Base-by-base conservation (phyloP, 1,140 invertebrate genomes). In the Euura saliciscinereae region DNA sequence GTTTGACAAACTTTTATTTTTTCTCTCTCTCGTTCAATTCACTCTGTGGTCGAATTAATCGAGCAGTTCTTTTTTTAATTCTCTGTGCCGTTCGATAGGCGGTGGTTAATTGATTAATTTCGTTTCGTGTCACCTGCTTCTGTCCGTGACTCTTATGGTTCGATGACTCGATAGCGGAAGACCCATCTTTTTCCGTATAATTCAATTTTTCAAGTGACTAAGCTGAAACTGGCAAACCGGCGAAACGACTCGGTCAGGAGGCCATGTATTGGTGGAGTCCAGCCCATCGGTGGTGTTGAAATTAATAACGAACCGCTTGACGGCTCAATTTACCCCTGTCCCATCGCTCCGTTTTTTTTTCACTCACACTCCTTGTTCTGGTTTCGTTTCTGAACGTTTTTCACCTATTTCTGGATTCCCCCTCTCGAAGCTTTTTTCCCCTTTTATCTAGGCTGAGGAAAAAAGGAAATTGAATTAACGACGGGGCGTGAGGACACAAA, bases 171-270 rank as follows among this genome's bases (percentile, higher is more conserved):
- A 59, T n/a, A n/a, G 51, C 51, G 51, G 46, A 59, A 59, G 51
- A n/a, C 51, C 51, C 4, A 28, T 44, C 8, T 44, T 28, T 67
- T 67, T 67, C 66, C 66, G 66, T 73, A 71, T 73, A 77, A 78
- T 73, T 78, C 74, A 74, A 80, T 80, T 77, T 78, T 78, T 80
- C 77, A 78, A 68, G 73, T 80, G 79, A 78, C 77, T 77, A 77
- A 72, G 76, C 78, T 65, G 72, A 72, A 59, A 59, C 8, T n/a
- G 51, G 8, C 51, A 59, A 59, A 59, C 51, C 13, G 51, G 8
- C 51, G 51, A 43, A 65, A 11, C 70, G 70, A 71, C 66, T 71
- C 44, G 45, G 65, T 71, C 66, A 66, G 43, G 70, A 28, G 10
- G 46, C 46, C 13, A 28, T 71, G 11, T 46, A 64, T 70, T 66